phyloP scores from a whole-genome alignment of 2,113 vertebrate genomes.

The Rhadina sibilatrix region DNA sequence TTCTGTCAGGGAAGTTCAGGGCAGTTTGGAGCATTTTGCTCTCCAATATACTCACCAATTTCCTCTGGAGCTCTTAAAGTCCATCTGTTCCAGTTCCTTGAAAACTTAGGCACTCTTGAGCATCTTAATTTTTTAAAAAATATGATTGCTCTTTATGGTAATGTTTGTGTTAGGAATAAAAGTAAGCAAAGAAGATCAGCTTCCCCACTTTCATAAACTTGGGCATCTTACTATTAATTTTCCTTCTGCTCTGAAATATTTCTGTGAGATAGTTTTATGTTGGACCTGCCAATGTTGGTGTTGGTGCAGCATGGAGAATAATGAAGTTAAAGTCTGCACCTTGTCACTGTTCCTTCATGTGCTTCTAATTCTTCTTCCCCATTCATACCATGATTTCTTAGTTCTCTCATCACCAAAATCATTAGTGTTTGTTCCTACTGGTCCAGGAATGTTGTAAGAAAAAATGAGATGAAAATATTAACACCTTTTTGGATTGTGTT shows the following conservation, averaged over 20 bases:
- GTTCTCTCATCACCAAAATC: not conserved
- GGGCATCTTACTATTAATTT: not conserved
- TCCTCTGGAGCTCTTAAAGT: not conserved
- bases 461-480: not conserved
- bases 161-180: not conserved
- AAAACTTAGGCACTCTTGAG: not conserved
- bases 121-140: not conserved
- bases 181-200: not conserved
- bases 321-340: not conserved
- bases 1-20: conserved; percentile 29
- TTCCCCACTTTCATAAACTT: not conserved
- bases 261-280: not conserved
- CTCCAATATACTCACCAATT: not conserved
- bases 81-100: not conserved
- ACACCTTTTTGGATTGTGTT: not conserved
- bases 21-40: not conserved
- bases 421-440: not conserved
- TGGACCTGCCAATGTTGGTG: not conserved
- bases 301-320: not conserved
- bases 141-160: not conserved
- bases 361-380: not conserved
- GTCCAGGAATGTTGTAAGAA: not conserved
- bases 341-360: not conserved
- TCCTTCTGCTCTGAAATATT: not conserved
- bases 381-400: not conserved